Percentiles rank a stretch among this genome's conserved stretches.
phyloP scores from a whole-genome alignment of 2,113 vertebrate species.

The Chaetorhynchus papuensis region DNA sequence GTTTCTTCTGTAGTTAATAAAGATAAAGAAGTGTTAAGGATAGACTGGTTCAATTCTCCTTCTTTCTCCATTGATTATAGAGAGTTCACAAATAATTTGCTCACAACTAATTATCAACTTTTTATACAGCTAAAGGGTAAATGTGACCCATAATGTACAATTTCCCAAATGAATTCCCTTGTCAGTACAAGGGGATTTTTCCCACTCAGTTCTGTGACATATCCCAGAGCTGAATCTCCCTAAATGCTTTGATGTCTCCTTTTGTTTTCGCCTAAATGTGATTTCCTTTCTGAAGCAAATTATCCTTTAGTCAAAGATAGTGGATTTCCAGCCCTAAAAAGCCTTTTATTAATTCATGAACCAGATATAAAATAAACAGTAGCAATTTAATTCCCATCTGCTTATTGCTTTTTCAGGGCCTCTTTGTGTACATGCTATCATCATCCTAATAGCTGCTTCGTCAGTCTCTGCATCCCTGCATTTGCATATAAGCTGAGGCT shows the following conservation, averaged over 20 bases:
- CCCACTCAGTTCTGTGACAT: background rate
- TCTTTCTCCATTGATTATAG: background rate
- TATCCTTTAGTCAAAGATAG: background rate
- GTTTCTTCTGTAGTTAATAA: background rate
- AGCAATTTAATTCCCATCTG: background rate
- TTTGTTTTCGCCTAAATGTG: background rate
- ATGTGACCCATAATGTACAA: background rate
- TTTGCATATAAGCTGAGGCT: constrained; percentile 15
- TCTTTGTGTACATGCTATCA: background rate
- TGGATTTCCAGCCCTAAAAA: background rate
- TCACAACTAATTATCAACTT: background rate
- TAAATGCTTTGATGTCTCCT: background rate
- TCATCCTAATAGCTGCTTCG: background rate
- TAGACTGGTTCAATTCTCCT: background rate
- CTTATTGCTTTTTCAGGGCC: background rate
- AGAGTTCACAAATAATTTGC: background rate
- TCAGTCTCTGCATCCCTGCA: background rate
- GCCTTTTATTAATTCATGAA: constrained; percentile 6
- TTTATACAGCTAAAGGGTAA: background rate
- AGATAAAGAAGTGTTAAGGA: background rate
- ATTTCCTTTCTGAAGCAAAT: background rate
- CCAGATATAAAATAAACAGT: background rate
- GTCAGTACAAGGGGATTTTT: background rate
- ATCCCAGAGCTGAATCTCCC: background rate
- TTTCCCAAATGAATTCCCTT: background rate